Conservation (phyloP, 2,888 invertebrate genomes). For the Salticus scenicus region DNA sequence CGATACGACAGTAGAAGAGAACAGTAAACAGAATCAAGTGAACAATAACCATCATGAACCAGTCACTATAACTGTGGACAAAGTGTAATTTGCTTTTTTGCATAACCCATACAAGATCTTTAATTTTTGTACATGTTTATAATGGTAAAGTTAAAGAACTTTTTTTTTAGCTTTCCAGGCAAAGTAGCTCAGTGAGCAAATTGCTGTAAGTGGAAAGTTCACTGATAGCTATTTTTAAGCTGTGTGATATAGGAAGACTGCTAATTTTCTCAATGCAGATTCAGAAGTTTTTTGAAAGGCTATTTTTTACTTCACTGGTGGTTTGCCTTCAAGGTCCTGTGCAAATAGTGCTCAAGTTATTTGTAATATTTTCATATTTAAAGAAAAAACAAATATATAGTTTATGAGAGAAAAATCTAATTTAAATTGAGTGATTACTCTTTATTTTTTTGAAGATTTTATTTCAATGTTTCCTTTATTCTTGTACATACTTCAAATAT, state of each 20-base stretch:
- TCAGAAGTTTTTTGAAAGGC: conserved; percentile 21
- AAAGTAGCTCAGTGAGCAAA: conserved; percentile 33
- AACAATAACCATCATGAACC: conserved; percentile 60
- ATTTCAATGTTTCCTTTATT: conserved; percentile 21
- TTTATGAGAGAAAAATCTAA: conserved; percentile 13
- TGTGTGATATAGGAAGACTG: conserved; percentile 54
- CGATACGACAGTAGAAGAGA: conserved; percentile 24
- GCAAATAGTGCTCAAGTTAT: conserved; percentile 45
- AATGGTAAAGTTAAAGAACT: not conserved
- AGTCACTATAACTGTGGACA: conserved; percentile 41
- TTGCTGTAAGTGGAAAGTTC: conserved; percentile 47
- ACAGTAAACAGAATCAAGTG: conserved; percentile 50
- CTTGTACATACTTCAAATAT: conserved; percentile 24
- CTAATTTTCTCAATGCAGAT: conserved; percentile 43
- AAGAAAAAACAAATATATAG: conserved; percentile 19
- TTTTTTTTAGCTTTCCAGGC: conserved; percentile 34
- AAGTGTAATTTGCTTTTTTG: conserved; percentile 34
- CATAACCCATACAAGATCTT: not conserved
- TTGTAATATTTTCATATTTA: conserved; percentile 41
- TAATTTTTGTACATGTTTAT: conserved; percentile 40
- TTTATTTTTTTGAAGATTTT: conserved; percentile 36
- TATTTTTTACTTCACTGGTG: conserved; percentile 29
- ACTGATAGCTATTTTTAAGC: conserved; percentile 38
- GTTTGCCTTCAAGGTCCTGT: conserved; percentile 38
- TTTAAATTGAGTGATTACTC: conserved; percentile 1